Conservation (phyloP, 2,113 vertebrate species). For the Zootoca vivipara region DNA sequence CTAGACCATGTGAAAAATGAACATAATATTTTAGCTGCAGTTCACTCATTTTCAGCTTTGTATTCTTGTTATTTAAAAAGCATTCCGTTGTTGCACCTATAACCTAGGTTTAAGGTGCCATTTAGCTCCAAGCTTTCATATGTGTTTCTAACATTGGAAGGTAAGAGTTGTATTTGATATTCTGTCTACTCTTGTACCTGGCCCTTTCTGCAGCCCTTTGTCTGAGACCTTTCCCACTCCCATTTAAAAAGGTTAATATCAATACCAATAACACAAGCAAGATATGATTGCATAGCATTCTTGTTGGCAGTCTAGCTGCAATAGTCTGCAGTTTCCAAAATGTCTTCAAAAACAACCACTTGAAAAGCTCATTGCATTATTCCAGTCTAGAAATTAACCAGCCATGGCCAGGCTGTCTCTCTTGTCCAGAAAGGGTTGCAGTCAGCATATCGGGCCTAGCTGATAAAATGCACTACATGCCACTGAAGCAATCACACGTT, state of each 20-base stretch:
- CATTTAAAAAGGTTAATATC: neutral
- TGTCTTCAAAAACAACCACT: neutral
- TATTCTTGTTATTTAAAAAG: too few species aligned
- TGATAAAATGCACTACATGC: neutral
- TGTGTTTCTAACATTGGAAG: too few species aligned
- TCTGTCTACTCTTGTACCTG: too few species aligned
- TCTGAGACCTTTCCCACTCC: too few species aligned
- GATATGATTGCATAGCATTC: neutral
- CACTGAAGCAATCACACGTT: neutral
- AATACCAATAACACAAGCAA: neutral
- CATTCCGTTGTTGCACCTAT: too few species aligned
- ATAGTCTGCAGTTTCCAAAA: neutral
- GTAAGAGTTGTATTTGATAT: too few species aligned
- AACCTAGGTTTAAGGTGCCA: too few species aligned
- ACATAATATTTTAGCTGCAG: too few species aligned
- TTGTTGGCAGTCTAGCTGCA: neutral
- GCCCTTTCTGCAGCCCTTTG: too few species aligned
- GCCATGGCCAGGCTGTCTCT: neutral
- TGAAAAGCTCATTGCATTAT: neutral
- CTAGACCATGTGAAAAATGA: too few species aligned
- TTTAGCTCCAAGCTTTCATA: too few species aligned
- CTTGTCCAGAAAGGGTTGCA: neutral
- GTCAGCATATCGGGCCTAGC: neutral
- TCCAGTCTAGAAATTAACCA: neutral
- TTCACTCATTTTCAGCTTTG: too few species aligned